Percentiles rank a stretch among this genome's conserved stretches.
phyloP scores from a whole-genome alignment of 2,888 invertebrate genomes.

The Drosophila affinis region DNA sequence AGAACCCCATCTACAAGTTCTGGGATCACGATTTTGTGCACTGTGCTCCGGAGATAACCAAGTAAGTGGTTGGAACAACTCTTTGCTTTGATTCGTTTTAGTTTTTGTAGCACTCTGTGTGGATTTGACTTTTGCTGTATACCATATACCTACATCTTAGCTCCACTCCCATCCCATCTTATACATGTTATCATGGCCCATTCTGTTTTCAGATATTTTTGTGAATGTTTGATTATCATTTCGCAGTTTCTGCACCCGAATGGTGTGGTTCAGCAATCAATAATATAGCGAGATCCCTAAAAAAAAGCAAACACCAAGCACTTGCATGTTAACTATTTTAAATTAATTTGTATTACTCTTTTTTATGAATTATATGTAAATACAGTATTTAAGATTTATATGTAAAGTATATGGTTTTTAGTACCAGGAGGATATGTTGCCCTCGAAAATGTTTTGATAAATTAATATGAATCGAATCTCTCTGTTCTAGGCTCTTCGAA shows the following conservation, averaged over 20 bases:
- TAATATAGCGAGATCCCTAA: conserved; percentile 46
- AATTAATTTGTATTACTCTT: conserved; percentile 21
- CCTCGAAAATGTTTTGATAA: not conserved
- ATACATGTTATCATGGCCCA: not conserved
- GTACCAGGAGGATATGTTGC: not conserved
- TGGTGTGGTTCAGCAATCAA: conserved; percentile 51
- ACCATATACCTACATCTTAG: not conserved
- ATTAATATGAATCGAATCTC: not conserved
- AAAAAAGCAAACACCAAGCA: not conserved
- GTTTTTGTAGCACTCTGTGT: conserved; percentile 3
- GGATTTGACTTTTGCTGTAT: not conserved
- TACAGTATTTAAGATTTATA: no score
- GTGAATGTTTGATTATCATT: conserved; percentile 65
- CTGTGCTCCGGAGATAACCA: conserved; percentile 99
- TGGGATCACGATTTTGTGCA: conserved; percentile 99
- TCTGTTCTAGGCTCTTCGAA: conserved; percentile 91
- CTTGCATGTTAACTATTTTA: conserved; percentile 37
- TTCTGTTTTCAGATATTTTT: conserved; percentile 71
- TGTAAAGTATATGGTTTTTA: conserved; percentile 1
- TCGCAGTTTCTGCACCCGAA: conserved; percentile 55
- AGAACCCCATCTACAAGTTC: conserved; percentile 99
- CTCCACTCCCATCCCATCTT: not conserved
- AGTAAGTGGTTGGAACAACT: conserved; percentile 87
- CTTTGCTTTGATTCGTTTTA: not conserved
- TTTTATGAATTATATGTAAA: conserved; percentile 6